Conservation (phyloP, 2,888 invertebrate genomes). For the Tachina grossa region DNA sequence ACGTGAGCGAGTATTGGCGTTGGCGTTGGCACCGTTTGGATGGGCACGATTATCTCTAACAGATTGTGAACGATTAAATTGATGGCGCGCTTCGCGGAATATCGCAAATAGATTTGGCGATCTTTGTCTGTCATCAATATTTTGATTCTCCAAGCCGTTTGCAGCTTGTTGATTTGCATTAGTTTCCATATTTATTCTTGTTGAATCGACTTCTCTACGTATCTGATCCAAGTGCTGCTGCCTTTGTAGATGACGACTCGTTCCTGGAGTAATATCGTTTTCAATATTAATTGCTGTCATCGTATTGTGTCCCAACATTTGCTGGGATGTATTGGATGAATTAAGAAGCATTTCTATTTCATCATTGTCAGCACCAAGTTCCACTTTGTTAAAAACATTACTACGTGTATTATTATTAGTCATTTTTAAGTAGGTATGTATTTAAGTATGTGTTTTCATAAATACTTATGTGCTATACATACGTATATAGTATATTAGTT, state of each 20-base stretch:
- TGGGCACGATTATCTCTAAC: conserved; percentile 42
- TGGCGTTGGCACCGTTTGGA: conserved; percentile 8
- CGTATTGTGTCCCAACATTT: conserved; percentile 19
- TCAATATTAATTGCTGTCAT: conserved; percentile 73
- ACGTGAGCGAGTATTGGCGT: conserved; percentile 60
- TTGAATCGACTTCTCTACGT: conserved; percentile 57
- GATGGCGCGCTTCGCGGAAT: conserved; percentile 73
- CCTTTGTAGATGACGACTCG: conserved; percentile 55
- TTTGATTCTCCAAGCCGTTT: conserved; percentile 15
- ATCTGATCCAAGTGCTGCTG: conserved; percentile 44
- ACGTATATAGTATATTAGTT: not conserved
- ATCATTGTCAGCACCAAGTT: conserved; percentile 3
- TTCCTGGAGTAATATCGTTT: conserved; percentile 72
- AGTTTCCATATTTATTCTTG: conserved; percentile 76
- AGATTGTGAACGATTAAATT: conserved; percentile 70
- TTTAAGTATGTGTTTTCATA: no score
- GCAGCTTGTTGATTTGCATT: conserved; percentile 15
- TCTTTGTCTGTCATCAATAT: conserved; percentile 64
- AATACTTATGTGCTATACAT: not conserved
- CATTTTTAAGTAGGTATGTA: conserved; percentile 56
- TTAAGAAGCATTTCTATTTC: conserved; percentile 59
- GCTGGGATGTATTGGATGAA: conserved; percentile 18
- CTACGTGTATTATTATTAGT: conserved; percentile 63
- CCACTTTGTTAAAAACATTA: conserved; percentile 50
- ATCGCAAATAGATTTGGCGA: conserved; percentile 75